A percentile compares a stretch with the other conserved stretches of the same genome.
Evolutionary conservation across 2,797 vertebrate genomes (phyloP).

Genomic region (Sorex maritimensis): DNA sequence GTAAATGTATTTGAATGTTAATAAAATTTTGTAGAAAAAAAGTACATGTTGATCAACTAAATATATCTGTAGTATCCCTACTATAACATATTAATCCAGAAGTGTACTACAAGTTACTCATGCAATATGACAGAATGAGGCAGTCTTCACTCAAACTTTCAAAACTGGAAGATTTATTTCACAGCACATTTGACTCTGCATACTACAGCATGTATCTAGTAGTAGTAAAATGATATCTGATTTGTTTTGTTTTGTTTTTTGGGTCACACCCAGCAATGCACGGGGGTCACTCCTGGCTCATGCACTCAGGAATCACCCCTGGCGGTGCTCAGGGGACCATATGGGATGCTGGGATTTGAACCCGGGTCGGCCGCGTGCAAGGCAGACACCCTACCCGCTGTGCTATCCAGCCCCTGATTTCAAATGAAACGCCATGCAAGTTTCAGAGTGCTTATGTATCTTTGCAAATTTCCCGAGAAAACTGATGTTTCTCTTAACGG

Average conservation of each 20-base stretch:
- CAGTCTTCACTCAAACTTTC: slow-evolving; percentile 4
- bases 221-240: neutral
- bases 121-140: neutral
- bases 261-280: too few species aligned
- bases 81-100: slow-evolving; percentile 26
- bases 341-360: too few species aligned
- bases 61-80: neutral
- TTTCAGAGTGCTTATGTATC: slow-evolving; percentile 48
- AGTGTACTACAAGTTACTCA: neutral
- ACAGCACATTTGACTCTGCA: slow-evolving; percentile 24
- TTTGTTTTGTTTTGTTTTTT: too few species aligned
- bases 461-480: slow-evolving; percentile 66
- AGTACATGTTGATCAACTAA: neutral
- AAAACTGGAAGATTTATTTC: slow-evolving; percentile 64
- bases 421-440: slow-evolving; percentile 59
- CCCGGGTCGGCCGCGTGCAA: too few species aligned
- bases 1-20: too few species aligned
- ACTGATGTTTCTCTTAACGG: too few species aligned
- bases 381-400: too few species aligned
- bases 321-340: too few species aligned
- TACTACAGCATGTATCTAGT: slow-evolving; percentile 36
- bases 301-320: too few species aligned
- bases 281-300: too few species aligned
- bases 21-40: too few species aligned
- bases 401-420: neutral